Conservation (phyloP, 2,888 invertebrate species). For the Acanthopleura granulata region DNA sequence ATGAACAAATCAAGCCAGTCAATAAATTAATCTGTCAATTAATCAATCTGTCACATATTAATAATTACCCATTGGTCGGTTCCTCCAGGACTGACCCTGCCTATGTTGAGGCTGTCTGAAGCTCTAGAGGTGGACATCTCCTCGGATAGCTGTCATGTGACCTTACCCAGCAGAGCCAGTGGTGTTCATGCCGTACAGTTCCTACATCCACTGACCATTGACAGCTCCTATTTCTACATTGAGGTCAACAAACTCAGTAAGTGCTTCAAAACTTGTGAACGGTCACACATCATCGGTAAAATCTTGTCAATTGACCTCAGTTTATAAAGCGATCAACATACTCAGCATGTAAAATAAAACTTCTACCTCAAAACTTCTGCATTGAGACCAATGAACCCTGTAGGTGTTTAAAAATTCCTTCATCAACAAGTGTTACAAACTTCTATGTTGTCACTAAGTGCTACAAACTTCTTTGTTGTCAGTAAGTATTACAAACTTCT, state of each 20-base stretch:
- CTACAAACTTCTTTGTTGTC: too few relatives aligned
- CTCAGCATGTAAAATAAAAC: slow-evolving; percentile 59
- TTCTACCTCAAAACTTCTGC: too few relatives aligned
- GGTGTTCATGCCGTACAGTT: slow-evolving; percentile 54
- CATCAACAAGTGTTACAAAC: too few relatives aligned
- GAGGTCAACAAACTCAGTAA: slow-evolving; percentile 46
- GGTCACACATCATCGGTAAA: too few relatives aligned
- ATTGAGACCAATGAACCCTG: too few relatives aligned
- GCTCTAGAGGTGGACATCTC: slow-evolving; percentile 40
- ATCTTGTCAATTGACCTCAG: too few relatives aligned
- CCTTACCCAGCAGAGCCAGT: slow-evolving; percentile 43
- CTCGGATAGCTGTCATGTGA: slow-evolving; percentile 37
- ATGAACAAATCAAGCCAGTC: too few relatives aligned
- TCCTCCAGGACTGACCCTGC: slow-evolving; percentile 41
- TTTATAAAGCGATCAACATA: slow-evolving; percentile 35
- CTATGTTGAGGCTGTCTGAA: slow-evolving; percentile 47
- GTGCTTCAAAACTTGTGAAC: slow-evolving; percentile 29
- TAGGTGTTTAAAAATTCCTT: too few relatives aligned
- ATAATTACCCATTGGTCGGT: background rate
- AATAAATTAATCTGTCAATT: background rate
- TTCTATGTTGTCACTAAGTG: too few relatives aligned
- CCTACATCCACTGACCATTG: background rate
- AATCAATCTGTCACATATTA: background rate
- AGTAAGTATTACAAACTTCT: too few relatives aligned
- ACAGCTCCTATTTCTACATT: slow-evolving; percentile 4